These are phyloP conservation scores for Lordiphosa stackelbergi DNA, from an alignment of 1,140 invertebrate species.

Conservation along the genomic window DNA sequence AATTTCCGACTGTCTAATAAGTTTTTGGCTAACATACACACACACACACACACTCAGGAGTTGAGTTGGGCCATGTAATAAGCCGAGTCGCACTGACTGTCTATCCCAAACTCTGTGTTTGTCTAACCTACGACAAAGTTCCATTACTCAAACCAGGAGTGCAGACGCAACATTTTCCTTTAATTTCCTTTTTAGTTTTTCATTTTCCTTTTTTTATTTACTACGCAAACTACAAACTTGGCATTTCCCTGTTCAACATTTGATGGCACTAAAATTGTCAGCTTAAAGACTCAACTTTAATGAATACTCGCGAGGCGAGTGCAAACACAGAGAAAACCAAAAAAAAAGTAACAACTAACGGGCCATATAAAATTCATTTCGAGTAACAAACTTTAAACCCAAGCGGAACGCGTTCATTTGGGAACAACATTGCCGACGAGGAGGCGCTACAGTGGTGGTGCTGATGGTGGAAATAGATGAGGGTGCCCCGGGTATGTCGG, in stretches of 20 bases:
- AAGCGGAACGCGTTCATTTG: slow-evolving; percentile 60
- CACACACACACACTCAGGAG: slow-evolving; percentile 12
- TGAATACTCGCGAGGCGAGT: slow-evolving; percentile 62
- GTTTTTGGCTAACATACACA: slow-evolving; percentile 58
- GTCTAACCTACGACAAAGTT: slow-evolving; percentile 46
- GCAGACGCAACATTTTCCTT: slow-evolving; percentile 66
- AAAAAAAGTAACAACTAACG: slow-evolving; percentile 49
- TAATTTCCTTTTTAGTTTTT: slow-evolving; percentile 68
- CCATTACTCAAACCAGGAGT: slow-evolving; percentile 63
- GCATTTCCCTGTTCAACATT: slow-evolving; percentile 15
- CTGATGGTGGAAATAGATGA: slow-evolving; percentile 20
- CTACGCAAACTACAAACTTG: slow-evolving; percentile 58
- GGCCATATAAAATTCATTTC: slow-evolving; percentile 72
- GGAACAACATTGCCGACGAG: slow-evolving; percentile 25
- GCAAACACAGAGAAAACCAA: slow-evolving; percentile 41
- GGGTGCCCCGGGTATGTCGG: slow-evolving; percentile 20
- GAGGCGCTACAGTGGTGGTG: slow-evolving; percentile 14
- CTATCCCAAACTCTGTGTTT: slow-evolving; percentile 5
- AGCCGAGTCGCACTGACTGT: slow-evolving; percentile 58
- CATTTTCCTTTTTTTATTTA: slow-evolving; percentile 38
- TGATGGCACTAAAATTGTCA: slow-evolving; percentile 43
- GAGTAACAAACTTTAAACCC: slow-evolving; percentile 67
- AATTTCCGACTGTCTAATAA: slow-evolving; percentile 74
- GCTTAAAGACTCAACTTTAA: slow-evolving; percentile 60
- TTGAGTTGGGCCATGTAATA: slow-evolving; percentile 55